Evolutionary conservation across 2,113 vertebrate species (phyloP).

Genomic region (Chascanopsetta lugubris): DNA sequence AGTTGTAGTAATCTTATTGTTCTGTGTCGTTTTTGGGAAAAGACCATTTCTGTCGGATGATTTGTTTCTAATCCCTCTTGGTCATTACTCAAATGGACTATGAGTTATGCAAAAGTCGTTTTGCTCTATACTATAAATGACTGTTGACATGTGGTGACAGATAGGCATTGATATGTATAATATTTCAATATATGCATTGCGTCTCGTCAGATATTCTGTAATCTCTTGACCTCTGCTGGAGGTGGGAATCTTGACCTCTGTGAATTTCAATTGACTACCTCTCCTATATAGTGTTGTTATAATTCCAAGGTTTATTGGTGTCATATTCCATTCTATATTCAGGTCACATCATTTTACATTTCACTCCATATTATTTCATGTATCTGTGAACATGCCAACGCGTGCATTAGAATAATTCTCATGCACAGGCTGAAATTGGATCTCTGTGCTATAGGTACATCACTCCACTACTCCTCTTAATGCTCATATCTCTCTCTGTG

Average conservation of each 20-base stretch:
- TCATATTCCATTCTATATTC: constrained; percentile 1
- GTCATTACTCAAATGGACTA: no score
- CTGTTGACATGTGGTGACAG: no score
- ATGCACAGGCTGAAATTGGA: background rate
- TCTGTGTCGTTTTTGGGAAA: no score
- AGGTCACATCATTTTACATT: background rate
- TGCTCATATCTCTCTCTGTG: background rate
- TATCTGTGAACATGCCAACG: background rate
- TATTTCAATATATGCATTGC: no score
- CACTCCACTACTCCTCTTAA: background rate
- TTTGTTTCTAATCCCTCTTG: no score
- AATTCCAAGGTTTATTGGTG: background rate
- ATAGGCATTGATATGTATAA: no score
- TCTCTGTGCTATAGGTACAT: background rate
- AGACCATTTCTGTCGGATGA: no score
- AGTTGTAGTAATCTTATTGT: no score
- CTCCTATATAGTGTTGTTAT: background rate
- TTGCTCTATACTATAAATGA: no score
- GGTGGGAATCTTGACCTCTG: background rate
- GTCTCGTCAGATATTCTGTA: no score
- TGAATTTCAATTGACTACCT: background rate
- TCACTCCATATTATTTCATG: background rate
- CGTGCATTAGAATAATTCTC: constrained; percentile 6
- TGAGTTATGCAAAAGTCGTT: no score
- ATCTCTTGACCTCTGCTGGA: no score